Percentiles rank a stretch among this genome's conserved stretches.
Conservation (phyloP, 2,113 vertebrate genomes). For the Ondatra zibethicus region DNA sequence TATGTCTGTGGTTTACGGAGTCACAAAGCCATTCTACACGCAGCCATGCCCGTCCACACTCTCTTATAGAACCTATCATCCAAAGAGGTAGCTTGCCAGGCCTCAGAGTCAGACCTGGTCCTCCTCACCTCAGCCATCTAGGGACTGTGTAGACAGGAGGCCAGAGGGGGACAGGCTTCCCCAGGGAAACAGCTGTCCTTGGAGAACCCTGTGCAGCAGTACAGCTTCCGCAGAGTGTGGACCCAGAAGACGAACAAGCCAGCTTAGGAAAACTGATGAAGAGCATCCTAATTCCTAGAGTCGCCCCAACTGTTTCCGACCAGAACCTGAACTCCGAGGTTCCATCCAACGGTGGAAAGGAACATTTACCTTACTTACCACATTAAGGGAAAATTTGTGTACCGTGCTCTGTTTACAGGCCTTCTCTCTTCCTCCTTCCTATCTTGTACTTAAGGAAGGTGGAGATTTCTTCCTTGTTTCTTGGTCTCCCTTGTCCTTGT, state of each 20-base stretch:
- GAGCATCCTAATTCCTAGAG: not conserved
- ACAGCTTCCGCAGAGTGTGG: not conserved
- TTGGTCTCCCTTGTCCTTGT: not conserved
- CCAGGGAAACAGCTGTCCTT: not conserved
- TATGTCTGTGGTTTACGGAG: not conserved
- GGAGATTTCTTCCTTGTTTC: not conserved
- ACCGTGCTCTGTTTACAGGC: not conserved
- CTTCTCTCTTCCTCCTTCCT: not conserved
- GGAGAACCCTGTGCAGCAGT: not conserved
- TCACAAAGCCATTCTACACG: not conserved
- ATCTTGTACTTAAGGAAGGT: not conserved
- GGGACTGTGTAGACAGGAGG: not conserved
- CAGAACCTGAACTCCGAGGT: not conserved
- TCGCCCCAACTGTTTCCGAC: not conserved
- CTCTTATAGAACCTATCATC: not conserved
- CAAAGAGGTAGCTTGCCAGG: not conserved
- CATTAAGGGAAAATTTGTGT: fast-evolving
- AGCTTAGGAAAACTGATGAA: not conserved
- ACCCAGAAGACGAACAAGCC: not conserved
- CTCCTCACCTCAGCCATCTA: not conserved
- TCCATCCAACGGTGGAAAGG: not conserved
- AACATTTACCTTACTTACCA: too few relatives aligned
- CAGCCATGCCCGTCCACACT: too few relatives aligned
- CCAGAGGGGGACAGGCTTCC: not conserved
- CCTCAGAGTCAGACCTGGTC: not conserved